Evolutionary conservation across 35 echinoderm and acorn worm species (phyloP), one percentile per base, ranked within the genome.

Genomic region (Amphiura filiformis): DNA sequence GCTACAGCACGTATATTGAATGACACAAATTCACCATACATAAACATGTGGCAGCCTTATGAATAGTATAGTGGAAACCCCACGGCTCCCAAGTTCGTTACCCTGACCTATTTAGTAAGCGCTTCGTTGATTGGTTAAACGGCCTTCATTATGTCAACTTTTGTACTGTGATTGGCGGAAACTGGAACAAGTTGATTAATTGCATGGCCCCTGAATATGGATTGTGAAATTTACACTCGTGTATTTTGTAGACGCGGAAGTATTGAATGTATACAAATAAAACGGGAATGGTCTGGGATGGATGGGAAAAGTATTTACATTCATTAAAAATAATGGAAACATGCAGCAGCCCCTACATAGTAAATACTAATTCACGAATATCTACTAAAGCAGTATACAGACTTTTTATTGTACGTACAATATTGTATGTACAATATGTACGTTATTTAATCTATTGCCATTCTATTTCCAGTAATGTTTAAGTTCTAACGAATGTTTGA

Each of bases 81-180:
- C 52, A 32, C 83, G 35, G 44, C 47, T 84, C 82, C 75, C 82
- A 83, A 91, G 89, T 91, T 91, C 89, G 82, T 91, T 91, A 91
- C 89, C 89, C 89, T 91, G 89, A 91, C 89, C 89, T 82, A 91
- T 91, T 91, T 91, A 91, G 75, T 15, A 38, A 38, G 61, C 85
- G 12, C 39, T 4, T 5, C 76, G 81, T 38, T 91, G 89, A 91
- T 91, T 91, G 89, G 89, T 79, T 79, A 56, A 61, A 65, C 75
- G 89, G 26, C 31, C 34, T 9, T 56, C 38, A 84, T 85, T 85
- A 75, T 44, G 84, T 76, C 75, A 91, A 76, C 40, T 57, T 79
- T 77, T 70, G 33, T 39, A 39, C n/a, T 47, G 37, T 82, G 89
- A 91, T 91, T 91, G 89, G 89, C 84, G 75, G 41, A 91, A 91